Conservation (phyloP, 2,888 invertebrate genomes). For the Lasioglossum pauxillum region DNA sequence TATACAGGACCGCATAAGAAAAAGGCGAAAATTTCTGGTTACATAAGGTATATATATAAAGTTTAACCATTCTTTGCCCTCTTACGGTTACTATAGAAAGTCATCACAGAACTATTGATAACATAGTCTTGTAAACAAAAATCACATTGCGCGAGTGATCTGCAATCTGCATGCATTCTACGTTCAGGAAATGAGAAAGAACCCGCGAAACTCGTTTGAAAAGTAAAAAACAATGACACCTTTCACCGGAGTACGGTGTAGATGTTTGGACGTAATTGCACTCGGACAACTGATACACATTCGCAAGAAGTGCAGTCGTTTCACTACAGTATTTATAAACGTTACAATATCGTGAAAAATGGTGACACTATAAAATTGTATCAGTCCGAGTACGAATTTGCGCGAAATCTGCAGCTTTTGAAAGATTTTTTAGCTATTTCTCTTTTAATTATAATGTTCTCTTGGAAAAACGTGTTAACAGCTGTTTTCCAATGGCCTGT, state of each 20-base stretch:
- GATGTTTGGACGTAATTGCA: not conserved
- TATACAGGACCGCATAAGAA: too few relatives aligned
- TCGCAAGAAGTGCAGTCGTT: not conserved
- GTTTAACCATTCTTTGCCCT: not conserved
- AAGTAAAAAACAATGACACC: slow-evolving; percentile 24
- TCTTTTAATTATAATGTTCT: slow-evolving; percentile 43
- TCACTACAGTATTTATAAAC: not conserved
- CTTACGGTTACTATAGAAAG: not conserved
- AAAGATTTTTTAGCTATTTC: not conserved
- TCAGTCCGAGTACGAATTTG: not conserved
- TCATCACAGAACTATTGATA: not conserved
- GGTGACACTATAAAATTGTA: not conserved
- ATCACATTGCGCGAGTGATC: not conserved
- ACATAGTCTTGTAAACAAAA: not conserved
- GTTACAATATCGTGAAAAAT: slow-evolving; percentile 7
- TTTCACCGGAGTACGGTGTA: slow-evolving; percentile 29
- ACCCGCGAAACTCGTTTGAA: slow-evolving; percentile 21
- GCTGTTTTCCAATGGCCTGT: slow-evolving; percentile 12
- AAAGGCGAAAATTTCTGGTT: too few relatives aligned
- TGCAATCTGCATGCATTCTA: not conserved
- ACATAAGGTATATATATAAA: too few relatives aligned
- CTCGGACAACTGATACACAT: slow-evolving; percentile 1
- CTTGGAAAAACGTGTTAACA: slow-evolving; percentile 40
- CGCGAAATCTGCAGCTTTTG: not conserved
- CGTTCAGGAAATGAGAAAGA: slow-evolving; percentile 7